These are phyloP conservation scores for Cacoxenus indagator DNA, from an alignment of 2,888 invertebrate genomes.

Conservation along the genomic window DNA sequence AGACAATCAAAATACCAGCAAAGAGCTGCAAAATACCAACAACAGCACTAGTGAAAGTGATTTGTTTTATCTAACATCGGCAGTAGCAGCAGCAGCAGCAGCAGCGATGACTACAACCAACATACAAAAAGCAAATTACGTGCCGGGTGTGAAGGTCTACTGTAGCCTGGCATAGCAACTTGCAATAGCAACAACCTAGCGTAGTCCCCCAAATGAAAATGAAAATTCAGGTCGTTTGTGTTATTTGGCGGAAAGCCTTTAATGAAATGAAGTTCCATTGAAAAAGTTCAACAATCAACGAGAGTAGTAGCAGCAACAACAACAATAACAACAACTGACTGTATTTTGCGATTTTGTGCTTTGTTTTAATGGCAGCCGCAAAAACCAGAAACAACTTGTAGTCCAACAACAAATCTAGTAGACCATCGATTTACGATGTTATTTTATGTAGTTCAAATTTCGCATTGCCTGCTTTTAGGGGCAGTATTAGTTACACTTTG, in stretches of 20 bases:
- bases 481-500: conserved; percentile 38
- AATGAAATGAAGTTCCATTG: conserved; percentile 5
- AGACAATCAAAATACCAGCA: neutral
- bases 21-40: neutral
- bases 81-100: neutral
- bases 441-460: conserved; percentile 43
- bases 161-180: neutral
- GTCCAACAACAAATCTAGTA: neutral
- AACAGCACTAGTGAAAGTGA: neutral
- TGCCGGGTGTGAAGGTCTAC: neutral
- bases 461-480: conserved; percentile 46
- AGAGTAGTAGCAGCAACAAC: conserved; percentile 7
- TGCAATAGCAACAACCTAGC: too few relatives aligned
- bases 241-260: neutral
- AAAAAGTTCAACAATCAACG: neutral
- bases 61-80: conserved; percentile 20
- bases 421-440: neutral
- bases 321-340: conserved; percentile 22
- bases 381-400: too few relatives aligned
- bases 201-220: neutral
- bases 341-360: neutral
- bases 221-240: neutral
- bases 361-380: too few relatives aligned
- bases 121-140: neutral
- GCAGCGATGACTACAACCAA: neutral